Base-by-base conservation (phyloP, 2,888 invertebrate species). In the Carterocephalus palaemon region DNA sequence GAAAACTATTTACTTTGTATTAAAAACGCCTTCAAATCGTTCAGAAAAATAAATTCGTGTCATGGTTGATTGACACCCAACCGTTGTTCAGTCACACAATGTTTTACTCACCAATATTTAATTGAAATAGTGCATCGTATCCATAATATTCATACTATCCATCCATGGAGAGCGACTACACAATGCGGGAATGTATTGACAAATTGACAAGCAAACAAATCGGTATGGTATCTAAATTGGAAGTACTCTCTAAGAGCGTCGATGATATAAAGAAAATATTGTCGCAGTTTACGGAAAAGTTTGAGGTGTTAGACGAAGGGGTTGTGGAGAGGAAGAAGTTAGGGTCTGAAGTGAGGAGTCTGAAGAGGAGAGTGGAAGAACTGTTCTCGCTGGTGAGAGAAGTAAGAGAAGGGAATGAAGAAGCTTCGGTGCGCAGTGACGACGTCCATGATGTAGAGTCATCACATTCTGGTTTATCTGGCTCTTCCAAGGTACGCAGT, bases 401-500 rank as follows among this genome's bases (percentile, higher is more conserved):
- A 1, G 77, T 82, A 2, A 82, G 81, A 40, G 80, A 83, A 1
- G 81, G 75, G 0, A 81, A 81, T 19, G 82, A 82, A 9, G 79
- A 82, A 1, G 66, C 64, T 2, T 75, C 75, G 0, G 47, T 58
- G 3, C 56, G 62, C 0, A 72, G 72, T 26, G 66, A 67, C 4
- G 77, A 76, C 20, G 63, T 70, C 0, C 70, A 69, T 1, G 83
- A 83, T 3, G 56, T 69, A 0, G 84, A 84, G 36, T 84, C 84
- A 0, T 71, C 74, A 36, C 82, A 84, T 53, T 85, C 84, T 1
- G 81, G 76, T 5, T 59, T 79, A 38, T 84, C 85, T 9, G 64
- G 68, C 39, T 80, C 81, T 16, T 84, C 84, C 1, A 84, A 82
- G 83, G 83, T 80, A 71, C 19, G 33, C n/a, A n/a, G n/a, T n/a